Evolutionary conservation across 1,140 invertebrate genomes (phyloP).

Genomic region (Drosophila kanapiae): DNA sequence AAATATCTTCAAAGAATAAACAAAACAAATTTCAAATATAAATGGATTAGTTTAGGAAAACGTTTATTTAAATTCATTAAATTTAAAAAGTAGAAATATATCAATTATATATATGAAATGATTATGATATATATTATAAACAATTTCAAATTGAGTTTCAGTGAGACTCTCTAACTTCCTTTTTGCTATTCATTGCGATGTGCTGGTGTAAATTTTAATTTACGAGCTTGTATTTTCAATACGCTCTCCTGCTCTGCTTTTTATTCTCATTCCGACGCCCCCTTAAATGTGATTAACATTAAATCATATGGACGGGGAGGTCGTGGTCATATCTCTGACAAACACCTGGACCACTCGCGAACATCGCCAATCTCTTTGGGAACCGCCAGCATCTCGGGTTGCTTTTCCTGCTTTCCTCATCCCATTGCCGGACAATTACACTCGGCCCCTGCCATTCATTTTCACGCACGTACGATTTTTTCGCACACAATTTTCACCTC

Average conservation of each 20-base stretch:
- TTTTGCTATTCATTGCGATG: constrained; percentile 70
- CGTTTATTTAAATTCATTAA: not conserved
- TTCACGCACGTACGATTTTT: constrained; percentile 80
- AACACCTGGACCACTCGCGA: constrained; percentile 71
- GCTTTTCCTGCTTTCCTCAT: constrained; percentile 3
- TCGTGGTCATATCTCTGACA: constrained; percentile 65
- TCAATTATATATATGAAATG: not conserved
- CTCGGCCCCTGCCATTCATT: constrained; percentile 71
- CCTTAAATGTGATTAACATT: constrained; percentile 81
- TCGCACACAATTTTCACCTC: constrained; percentile 83
- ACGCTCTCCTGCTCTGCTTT: constrained; percentile 5
- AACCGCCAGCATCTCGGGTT: constrained; percentile 25
- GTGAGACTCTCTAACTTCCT: not conserved
- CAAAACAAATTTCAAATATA: too few species aligned
- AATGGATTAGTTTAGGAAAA: not conserved
- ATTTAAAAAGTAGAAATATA: too few species aligned
- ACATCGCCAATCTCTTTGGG: constrained; percentile 35
- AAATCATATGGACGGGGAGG: constrained; percentile 65
- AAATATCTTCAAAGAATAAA: not conserved
- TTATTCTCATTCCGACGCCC: constrained; percentile 19
- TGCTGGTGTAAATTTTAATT: constrained; percentile 81
- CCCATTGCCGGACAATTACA: constrained; percentile 69
- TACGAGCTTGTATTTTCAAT: constrained; percentile 81
- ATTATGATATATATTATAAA: not conserved
- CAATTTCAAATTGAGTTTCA: not conserved